phyloP scores from a whole-genome alignment of 2,797 vertebrate genomes.

The Periophthalmus magnuspinnatus region DNA sequence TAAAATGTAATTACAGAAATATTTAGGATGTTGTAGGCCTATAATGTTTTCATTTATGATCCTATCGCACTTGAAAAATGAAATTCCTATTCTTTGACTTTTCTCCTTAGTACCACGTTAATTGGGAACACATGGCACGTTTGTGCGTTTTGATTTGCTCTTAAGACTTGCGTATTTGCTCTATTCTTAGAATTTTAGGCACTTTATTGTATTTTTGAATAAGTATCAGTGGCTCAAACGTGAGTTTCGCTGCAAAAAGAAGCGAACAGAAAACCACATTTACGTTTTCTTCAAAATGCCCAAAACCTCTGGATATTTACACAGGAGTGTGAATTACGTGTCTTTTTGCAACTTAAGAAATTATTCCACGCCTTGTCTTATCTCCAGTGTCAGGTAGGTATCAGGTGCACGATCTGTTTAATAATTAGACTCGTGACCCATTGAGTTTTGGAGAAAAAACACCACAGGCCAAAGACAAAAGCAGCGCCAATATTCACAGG shows the following conservation, averaged over 20 bases:
- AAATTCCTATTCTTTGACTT: slow-evolving; percentile 47
- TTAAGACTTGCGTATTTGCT: slow-evolving; percentile 62
- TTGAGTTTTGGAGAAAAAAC: slow-evolving; percentile 20
- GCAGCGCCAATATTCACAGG: slow-evolving; percentile 16
- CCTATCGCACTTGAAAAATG: slow-evolving; percentile 25
- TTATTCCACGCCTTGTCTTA: not conserved
- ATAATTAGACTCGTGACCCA: slow-evolving; percentile 31
- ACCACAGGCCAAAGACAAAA: not conserved
- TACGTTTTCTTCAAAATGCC: slow-evolving; percentile 8
- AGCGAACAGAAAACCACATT: not conserved
- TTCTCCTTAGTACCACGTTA: slow-evolving; percentile 55
- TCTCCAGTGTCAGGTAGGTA: slow-evolving; percentile 9
- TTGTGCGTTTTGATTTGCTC: slow-evolving; percentile 66
- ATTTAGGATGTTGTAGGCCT: slow-evolving; percentile 24
- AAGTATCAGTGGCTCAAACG: slow-evolving; percentile 52
- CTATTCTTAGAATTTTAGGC: slow-evolving; percentile 66
- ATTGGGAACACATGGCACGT: slow-evolving; percentile 74
- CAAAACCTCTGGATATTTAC: not conserved
- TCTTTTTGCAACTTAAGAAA: not conserved
- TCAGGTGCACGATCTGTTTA: slow-evolving; percentile 10
- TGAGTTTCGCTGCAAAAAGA: slow-evolving; percentile 59
- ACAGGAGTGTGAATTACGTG: slow-evolving; percentile 4
- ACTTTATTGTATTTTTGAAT: slow-evolving; percentile 64
- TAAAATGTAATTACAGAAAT: slow-evolving; percentile 27
- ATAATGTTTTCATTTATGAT: slow-evolving; percentile 29